Evolutionary conservation across 2,797 vertebrate species (phyloP).

Genomic region (Arnoldichthys spilopterus): DNA sequence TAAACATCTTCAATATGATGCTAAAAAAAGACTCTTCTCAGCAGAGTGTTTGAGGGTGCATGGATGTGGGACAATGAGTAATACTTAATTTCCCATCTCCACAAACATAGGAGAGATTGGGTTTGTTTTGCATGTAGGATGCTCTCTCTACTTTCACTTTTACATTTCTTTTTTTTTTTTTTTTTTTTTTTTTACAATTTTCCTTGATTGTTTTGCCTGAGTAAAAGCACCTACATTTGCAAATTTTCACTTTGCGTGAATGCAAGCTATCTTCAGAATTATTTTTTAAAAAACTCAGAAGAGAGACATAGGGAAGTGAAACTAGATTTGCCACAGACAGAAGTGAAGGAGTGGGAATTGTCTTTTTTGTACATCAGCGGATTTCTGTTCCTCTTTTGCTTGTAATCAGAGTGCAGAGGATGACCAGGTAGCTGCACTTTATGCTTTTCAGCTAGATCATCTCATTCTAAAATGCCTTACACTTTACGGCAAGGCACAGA

Average conservation of each 20-base stretch:
- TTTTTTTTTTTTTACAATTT: too few species aligned
- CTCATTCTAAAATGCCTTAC: not conserved
- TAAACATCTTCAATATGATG: too few species aligned
- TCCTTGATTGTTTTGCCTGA: not conserved
- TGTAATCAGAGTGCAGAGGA: not conserved
- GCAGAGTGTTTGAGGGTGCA: not conserved
- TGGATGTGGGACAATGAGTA: not conserved
- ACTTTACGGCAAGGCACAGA: not conserved
- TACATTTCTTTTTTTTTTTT: not conserved
- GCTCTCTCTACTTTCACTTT: not conserved
- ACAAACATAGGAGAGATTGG: not conserved
- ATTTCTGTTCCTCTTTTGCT: constrained; percentile 4
- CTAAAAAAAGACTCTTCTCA: not conserved
- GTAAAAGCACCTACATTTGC: not conserved
- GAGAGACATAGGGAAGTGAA: constrained; percentile 8
- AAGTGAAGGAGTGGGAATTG: not conserved
- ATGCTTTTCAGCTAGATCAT: not conserved
- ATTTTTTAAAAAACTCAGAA: not conserved
- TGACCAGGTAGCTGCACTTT: not conserved
- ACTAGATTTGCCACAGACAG: not conserved
- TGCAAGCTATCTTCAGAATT: not conserved
- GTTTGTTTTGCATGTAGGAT: not conserved
- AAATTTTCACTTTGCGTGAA: constrained; percentile 6
- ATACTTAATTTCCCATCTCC: not conserved
- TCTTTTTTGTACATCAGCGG: not conserved